Conservation (phyloP, 2,797 vertebrate species). For the Chrysocyon brachyurus region DNA sequence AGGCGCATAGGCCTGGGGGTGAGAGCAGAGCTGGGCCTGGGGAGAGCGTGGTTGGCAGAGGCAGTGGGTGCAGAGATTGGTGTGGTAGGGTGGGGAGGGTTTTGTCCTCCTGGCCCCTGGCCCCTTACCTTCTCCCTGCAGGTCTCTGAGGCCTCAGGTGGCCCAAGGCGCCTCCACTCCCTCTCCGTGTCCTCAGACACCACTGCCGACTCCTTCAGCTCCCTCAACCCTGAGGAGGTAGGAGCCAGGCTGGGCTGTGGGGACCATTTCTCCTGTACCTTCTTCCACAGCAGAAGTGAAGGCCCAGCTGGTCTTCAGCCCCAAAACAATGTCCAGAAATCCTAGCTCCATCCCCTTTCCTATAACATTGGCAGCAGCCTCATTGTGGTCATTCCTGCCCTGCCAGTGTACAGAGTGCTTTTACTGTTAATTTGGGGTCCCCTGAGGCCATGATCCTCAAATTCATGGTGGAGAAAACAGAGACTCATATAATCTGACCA, state of each 20-base stretch:
- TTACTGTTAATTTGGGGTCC: neutral
- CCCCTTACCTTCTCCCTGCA: slow-evolving; percentile 58
- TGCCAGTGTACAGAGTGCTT: neutral
- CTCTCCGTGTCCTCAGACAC: slow-evolving; percentile 94
- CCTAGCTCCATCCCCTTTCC: neutral
- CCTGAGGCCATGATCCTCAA: neutral
- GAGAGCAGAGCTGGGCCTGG: neutral
- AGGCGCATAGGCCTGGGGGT: neutral
- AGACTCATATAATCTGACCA: neutral
- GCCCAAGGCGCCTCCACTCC: slow-evolving; percentile 94
- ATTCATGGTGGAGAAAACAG: neutral
- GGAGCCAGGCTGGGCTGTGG: fast-evolving
- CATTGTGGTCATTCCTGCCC: neutral
- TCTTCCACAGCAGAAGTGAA: neutral
- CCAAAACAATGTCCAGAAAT: neutral
- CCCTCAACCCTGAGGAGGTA: slow-evolving; percentile 93
- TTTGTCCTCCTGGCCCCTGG: neutral
- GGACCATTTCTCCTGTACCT: neutral
- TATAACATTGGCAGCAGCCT: neutral
- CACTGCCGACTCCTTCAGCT: slow-evolving; percentile 93
- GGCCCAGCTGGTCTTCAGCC: neutral
- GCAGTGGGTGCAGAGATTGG: neutral
- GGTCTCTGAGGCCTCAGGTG: slow-evolving; percentile 89
- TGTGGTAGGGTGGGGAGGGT: neutral
- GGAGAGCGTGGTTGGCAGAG: neutral